Percentiles rank a stretch among this genome's conserved stretches.
phyloP scores from a whole-genome alignment of 2,888 invertebrate genomes.

The Cheilosia soror region DNA sequence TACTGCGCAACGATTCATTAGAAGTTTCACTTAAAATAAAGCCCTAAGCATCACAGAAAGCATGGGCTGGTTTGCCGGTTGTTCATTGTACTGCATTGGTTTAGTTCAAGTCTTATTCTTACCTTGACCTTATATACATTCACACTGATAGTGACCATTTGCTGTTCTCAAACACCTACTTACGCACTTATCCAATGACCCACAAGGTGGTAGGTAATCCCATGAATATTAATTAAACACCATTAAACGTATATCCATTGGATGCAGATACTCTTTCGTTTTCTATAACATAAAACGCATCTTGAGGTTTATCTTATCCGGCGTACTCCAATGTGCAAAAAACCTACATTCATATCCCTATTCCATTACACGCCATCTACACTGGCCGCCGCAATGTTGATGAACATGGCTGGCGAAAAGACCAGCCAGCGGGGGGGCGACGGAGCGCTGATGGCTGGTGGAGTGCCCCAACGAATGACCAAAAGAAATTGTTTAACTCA shows the following conservation, averaged over 20 bases:
- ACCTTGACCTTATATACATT: too few species aligned
- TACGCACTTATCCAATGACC: background rate
- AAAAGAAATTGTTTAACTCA: constrained; percentile 61
- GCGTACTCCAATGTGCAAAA: constrained; percentile 18
- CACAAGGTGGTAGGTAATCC: background rate
- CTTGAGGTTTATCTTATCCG: constrained; percentile 61
- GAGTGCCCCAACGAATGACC: background rate
- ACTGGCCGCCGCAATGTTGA: constrained; percentile 14
- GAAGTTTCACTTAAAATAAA: too few species aligned
- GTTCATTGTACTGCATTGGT: too few species aligned
- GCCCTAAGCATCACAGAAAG: too few species aligned
- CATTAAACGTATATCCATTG: constrained; percentile 41
- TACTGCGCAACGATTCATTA: too few species aligned
- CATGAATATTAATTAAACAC: constrained; percentile 42
- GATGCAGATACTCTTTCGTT: constrained; percentile 25
- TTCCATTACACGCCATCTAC: constrained; percentile 31
- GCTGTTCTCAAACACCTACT: background rate
- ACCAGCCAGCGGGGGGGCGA: background rate
- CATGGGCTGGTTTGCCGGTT: too few species aligned
- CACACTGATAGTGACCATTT: too few species aligned
- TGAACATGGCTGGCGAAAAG: constrained; percentile 30
- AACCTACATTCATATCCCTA: constrained; percentile 27
- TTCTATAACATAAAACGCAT: background rate
- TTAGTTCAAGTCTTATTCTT: too few species aligned
- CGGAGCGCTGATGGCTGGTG: background rate